Conservation (phyloP, 2,888 invertebrate genomes). For the Volucella inflata region DNA sequence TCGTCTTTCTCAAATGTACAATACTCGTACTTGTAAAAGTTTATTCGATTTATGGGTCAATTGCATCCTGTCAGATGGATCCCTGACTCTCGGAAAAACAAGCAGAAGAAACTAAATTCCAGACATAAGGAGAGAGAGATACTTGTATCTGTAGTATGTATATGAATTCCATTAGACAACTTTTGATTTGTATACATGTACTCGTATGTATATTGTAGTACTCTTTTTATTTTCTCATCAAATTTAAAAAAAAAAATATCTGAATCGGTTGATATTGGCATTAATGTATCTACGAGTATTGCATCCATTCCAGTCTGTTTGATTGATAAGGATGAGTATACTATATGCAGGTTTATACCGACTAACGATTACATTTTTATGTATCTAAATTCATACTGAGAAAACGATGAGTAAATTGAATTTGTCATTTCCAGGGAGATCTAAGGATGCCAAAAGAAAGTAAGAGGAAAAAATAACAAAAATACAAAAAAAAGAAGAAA, state of each 20-base stretch:
- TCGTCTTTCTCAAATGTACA: conserved; percentile 47
- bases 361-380: not conserved
- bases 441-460: too few species aligned
- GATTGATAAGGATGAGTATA: conserved; percentile 60
- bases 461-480: conserved; percentile 48
- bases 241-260: not conserved
- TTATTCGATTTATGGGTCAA: conserved; percentile 70
- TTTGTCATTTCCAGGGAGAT: conserved; percentile 77
- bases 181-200: conserved; percentile 58
- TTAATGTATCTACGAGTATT: conserved; percentile 61
- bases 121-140: conserved; percentile 42
- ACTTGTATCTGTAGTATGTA: too few species aligned
- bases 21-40: conserved; percentile 69
- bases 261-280: not conserved
- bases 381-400: conserved; percentile 11
- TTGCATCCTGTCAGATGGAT: conserved; percentile 62
- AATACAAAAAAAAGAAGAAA: conserved; percentile 36
- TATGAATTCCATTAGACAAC: conserved; percentile 8
- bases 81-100: not conserved
- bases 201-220: too few species aligned
- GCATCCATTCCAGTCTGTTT: conserved; percentile 62
- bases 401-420: conserved; percentile 76
- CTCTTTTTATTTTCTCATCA: not conserved
- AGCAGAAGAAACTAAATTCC: conserved; percentile 46
- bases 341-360: conserved; percentile 12